A percentile compares a stretch with the other conserved stretches of the same genome.
Conservation (phyloP, 2,113 vertebrate genomes). For the Engystomops pustulosus region DNA sequence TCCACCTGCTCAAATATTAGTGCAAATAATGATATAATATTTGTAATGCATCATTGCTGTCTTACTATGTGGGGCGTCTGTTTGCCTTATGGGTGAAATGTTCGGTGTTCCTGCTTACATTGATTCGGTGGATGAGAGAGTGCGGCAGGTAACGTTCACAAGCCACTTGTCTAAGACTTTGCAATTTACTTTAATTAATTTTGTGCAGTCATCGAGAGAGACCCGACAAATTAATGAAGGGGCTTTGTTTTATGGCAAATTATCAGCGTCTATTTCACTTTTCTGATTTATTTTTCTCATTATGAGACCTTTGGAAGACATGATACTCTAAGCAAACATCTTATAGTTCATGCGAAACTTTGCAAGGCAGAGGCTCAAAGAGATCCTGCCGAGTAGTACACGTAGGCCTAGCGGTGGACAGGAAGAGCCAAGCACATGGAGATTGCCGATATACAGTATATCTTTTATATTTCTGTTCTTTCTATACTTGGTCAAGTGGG, state of each 20-base stretch:
- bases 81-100: constrained; percentile 73
- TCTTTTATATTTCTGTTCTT: no score
- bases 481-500: no score
- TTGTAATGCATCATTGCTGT: constrained; percentile 82
- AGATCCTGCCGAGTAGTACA: background rate
- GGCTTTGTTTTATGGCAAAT: constrained; percentile 36
- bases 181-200: constrained; percentile 69
- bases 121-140: constrained; percentile 71
- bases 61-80: constrained; percentile 72
- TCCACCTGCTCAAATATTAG: constrained; percentile 99
- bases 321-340: constrained; percentile 59
- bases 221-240: constrained; percentile 36
- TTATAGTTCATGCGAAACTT: constrained; percentile 23
- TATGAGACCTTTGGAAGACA: constrained; percentile 54
- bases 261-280: constrained; percentile 3
- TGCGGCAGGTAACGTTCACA: constrained; percentile 70
- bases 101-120: constrained; percentile 75
- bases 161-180: constrained; percentile 70
- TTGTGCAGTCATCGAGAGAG: constrained; percentile 62
- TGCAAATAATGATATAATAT: constrained; percentile 84
- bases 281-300: constrained; percentile 44
- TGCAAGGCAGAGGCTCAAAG: background rate
- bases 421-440: no score
- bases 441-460: no score
- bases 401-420: no score